A percentile compares a stretch with the other conserved stretches of the same genome.
phyloP scores from a whole-genome alignment of 2,797 vertebrate species.

The Crocidura indochinensis region DNA sequence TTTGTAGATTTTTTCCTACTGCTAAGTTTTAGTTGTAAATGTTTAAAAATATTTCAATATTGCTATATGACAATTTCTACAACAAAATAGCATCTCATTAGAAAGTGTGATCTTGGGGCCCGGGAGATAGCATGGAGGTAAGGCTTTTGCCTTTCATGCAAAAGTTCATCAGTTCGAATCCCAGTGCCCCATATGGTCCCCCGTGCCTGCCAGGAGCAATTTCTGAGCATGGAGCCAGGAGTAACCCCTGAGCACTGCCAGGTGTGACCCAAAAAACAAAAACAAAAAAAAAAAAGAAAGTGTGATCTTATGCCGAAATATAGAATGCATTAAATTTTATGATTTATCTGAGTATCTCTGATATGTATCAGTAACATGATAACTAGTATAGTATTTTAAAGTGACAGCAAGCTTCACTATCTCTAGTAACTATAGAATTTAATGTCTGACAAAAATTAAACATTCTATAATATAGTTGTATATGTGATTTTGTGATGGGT shows the following conservation, averaged over 20 bases:
- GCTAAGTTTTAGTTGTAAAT: conserved; percentile 59
- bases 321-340: conserved; percentile 33
- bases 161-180: no score
- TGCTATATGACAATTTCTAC: conserved; percentile 53
- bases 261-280: no score
- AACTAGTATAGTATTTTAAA: conserved; percentile 76
- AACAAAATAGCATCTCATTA: conserved; percentile 38
- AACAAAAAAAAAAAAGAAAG: no score
- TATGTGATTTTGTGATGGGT: neutral
- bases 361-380: conserved; percentile 55
- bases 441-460: conserved; percentile 54
- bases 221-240: no score
- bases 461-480: neutral
- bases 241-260: no score
- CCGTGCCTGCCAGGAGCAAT: no score
- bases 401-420: conserved; percentile 70
- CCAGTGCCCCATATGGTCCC: no score
- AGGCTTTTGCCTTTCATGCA: no score
- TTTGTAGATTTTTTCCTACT: conserved; percentile 63
- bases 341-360: conserved; percentile 66
- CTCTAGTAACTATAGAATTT: conserved; percentile 30
- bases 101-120: no score
- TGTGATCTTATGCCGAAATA: conserved; percentile 60
- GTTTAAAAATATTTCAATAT: conserved; percentile 68
- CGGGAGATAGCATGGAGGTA: no score